These are phyloP conservation scores for Dolichomitus sp. DNA, from an alignment of 2,888 invertebrate species.

Conservation along the genomic window DNA sequence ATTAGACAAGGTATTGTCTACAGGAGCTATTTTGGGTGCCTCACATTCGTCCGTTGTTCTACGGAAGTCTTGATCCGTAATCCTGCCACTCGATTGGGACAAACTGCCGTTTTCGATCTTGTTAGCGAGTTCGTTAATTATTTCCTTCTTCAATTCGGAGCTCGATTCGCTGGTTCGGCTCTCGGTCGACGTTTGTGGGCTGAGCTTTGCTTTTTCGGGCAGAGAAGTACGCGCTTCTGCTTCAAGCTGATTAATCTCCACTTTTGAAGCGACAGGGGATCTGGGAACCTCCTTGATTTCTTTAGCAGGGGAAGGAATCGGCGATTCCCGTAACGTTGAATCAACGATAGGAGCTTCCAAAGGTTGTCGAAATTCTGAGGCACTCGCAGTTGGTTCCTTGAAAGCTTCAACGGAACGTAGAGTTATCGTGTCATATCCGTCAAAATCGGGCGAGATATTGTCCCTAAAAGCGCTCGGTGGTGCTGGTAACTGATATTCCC, in stretches of 20 bases:
- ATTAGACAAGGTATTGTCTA: conserved; percentile 82
- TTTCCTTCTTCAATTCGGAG: conserved; percentile 74
- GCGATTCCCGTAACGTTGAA: conserved; percentile 10
- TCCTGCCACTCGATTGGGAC: conserved; percentile 57
- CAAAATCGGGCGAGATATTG: conserved; percentile 71
- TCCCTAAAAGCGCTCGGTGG: conserved; percentile 89
- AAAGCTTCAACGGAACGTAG: conserved; percentile 71
- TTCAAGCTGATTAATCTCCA: neutral
- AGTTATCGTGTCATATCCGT: conserved; percentile 74
- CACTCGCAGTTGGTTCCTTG: conserved; percentile 58
- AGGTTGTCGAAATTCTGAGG: conserved; percentile 13
- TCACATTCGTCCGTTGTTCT: conserved; percentile 59
- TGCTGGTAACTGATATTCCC: conserved; percentile 89
- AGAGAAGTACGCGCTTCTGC: neutral
- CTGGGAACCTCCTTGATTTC: conserved; percentile 16
- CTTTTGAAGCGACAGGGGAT: neutral
- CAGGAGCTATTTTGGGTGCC: conserved; percentile 78
- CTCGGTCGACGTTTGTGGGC: conserved; percentile 43
- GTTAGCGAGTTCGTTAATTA: conserved; percentile 79
- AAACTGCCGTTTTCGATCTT: conserved; percentile 76
- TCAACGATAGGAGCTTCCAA: conserved; percentile 26
- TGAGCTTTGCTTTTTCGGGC: conserved; percentile 33
- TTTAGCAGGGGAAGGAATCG: conserved; percentile 19
- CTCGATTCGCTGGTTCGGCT: conserved; percentile 41
- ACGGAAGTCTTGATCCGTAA: conserved; percentile 64